Base-by-base conservation (phyloP, 2,888 invertebrate species). In the Subacronicta megacephala region DNA sequence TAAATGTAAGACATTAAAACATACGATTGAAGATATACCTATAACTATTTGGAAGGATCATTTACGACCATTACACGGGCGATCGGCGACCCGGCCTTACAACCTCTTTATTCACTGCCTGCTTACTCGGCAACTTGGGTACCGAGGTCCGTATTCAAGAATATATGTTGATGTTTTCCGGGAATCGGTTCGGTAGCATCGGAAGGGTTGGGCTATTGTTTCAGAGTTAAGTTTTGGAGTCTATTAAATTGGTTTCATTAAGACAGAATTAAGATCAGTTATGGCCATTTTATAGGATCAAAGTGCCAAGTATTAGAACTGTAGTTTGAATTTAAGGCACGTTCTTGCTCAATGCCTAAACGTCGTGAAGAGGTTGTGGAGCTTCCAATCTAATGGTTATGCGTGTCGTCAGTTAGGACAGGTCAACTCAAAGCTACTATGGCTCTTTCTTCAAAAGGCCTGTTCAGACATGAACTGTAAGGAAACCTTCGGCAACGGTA, bases 1-100 rank as follows among this genome's bases (percentile, higher is more conserved):
- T 56, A 37, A 70, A 47, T 36, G 50, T 20, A 44, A 52, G 29
- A 52, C 72, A 75, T 75, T 72, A 69, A 72, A 75, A 64, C 42
- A 33, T 47, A 65, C 61, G 49, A 55, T 63, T 62, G 50, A 54
- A 63, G 43, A 64, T 37, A 35, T 54, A 42, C 53, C 44, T 50
- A 59, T 64, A 60, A 61, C 52, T 53, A 62, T 69, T 72, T 65
- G 53, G 52, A 62, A 31, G 57, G 54, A 50, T 57, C 66, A 59
- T 63, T 66, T 75, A 63, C 75, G 40, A 40, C 54, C 45, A 57
- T 70, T 70, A 63, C 55, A 59, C 44, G 72, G 33, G 12, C 63
- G 59, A 72, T 62, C 47, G 52, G 52, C 9, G 18, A 26, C 17
- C 35, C 47, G 44, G 17, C 31, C 50, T 45, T 13, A 18, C 47